Evolutionary conservation across 2,797 vertebrate species (phyloP).

Genomic region (Eleutherodactylus coqui): DNA sequence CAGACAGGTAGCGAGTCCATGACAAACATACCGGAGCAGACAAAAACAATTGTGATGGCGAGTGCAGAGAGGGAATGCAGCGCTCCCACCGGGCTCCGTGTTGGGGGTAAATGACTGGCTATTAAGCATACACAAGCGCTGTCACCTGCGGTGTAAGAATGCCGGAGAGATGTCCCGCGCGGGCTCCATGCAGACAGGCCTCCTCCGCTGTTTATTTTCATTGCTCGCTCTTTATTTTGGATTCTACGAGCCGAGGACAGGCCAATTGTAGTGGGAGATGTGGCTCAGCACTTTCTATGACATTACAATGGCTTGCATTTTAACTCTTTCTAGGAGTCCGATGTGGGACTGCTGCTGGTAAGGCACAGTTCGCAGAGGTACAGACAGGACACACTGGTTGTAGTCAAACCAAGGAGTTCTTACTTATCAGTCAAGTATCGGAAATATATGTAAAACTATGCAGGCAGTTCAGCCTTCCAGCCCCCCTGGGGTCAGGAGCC

Average conservation of each 20-base stretch:
- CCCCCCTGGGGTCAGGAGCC: too few relatives aligned
- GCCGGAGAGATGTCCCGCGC: slow-evolving; percentile 17
- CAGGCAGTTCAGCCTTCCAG: too few relatives aligned
- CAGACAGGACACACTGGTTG: too few relatives aligned
- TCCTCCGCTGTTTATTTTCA: slow-evolving; percentile 49
- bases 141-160: slow-evolving; percentile 55
- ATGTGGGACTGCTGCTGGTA: too few relatives aligned
- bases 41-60: slow-evolving; percentile 39
- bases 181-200: slow-evolving; percentile 6
- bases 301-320: not conserved
- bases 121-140: slow-evolving; percentile 32
- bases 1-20: slow-evolving; percentile 24
- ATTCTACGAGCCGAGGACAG: not conserved
- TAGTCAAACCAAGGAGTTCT: too few relatives aligned
- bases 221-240: slow-evolving; percentile 40
- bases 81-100: slow-evolving; percentile 1
- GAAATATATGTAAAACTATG: too few relatives aligned
- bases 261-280: slow-evolving; percentile 31
- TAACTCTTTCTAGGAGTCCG: not conserved
- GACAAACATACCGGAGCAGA: slow-evolving; percentile 34
- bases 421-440: too few relatives aligned
- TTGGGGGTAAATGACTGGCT: slow-evolving; percentile 44
- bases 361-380: too few relatives aligned
- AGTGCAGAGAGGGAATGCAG: slow-evolving; percentile 4
- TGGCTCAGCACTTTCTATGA: not conserved